These are phyloP conservation scores for Ploceus nigricollis DNA, from an alignment of 2,113 vertebrate species.

Conservation along the genomic window DNA sequence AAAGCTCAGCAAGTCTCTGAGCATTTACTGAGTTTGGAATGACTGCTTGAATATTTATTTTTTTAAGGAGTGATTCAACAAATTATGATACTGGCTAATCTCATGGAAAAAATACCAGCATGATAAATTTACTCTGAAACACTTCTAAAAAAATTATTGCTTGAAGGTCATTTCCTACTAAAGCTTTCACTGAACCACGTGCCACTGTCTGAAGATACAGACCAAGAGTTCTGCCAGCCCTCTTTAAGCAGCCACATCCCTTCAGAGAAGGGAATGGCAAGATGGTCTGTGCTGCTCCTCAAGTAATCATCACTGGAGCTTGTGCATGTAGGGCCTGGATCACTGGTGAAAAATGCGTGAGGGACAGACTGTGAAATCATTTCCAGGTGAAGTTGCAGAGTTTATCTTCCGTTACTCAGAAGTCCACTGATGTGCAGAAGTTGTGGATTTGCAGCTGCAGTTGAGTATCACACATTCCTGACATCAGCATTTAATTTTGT, in stretches of 20 bases:
- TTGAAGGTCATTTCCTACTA: not conserved
- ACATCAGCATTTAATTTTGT: not conserved
- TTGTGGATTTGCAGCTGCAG: not conserved
- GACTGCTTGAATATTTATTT: not conserved
- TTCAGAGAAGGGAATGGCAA: not conserved
- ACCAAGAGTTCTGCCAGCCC: not conserved
- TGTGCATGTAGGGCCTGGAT: fast-evolving
- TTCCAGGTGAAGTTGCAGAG: not conserved
- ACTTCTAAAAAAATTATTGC: not conserved
- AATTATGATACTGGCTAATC: not conserved
- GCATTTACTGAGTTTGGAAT: not conserved
- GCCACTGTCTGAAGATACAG: not conserved
- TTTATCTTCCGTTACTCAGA: not conserved
- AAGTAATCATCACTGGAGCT: not conserved
- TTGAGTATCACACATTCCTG: not conserved
- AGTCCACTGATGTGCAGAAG: not conserved
- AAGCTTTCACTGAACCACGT: not conserved
- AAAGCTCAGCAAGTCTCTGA: not conserved
- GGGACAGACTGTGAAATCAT: not conserved
- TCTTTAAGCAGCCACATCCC: not conserved
- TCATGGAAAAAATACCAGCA: not conserved
- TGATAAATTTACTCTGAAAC: not conserved
- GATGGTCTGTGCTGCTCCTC: not conserved
- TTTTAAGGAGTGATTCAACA: not conserved
- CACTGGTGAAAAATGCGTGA: not conserved